Conservation (phyloP, 2,888 invertebrate genomes). For the Nebria brevicollis region DNA sequence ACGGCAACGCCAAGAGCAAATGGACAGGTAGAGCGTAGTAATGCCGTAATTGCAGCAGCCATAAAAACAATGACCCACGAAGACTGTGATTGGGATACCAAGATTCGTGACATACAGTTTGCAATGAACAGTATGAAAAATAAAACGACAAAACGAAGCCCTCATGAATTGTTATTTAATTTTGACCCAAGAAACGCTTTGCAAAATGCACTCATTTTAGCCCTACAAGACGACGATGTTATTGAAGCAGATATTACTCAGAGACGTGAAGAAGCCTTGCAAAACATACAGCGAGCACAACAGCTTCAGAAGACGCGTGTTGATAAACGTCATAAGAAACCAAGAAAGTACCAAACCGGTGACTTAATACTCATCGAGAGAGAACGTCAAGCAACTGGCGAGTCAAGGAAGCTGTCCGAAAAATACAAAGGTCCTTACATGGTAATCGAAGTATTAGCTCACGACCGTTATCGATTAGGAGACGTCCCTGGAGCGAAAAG, state of each 20-base stretch:
- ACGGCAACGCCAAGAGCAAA: constrained; percentile 32
- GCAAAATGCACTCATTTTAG: constrained; percentile 17
- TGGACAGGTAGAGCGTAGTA: constrained; percentile 27
- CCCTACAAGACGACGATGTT: constrained; percentile 13
- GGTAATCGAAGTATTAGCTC: constrained; percentile 31
- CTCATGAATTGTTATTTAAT: constrained; percentile 14
- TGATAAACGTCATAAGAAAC: constrained; percentile 26
- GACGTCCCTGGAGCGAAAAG: too few species aligned
- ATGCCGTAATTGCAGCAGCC: constrained; percentile 14
- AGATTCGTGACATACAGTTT: constrained; percentile 22
- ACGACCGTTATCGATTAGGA: too few species aligned
- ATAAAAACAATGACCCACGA: constrained; percentile 8
- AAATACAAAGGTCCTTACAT: constrained; percentile 51
- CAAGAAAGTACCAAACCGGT: constrained; percentile 22
- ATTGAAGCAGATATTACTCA: constrained; percentile 5
- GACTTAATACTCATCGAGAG: constrained; percentile 47
- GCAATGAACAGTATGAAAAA: constrained; percentile 30
- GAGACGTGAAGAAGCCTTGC: constrained; percentile 18
- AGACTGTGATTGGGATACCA: constrained; percentile 10
- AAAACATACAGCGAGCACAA: constrained; percentile 27
- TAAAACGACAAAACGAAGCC: constrained; percentile 2
- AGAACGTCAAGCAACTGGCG: constrained; percentile 45
- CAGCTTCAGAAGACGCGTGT: constrained; percentile 30
- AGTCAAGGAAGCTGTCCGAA: constrained; percentile 50
- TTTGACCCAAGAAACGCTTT: constrained; percentile 19